Conservation (phyloP, 2,888 invertebrate genomes). For the Salticus scenicus region DNA sequence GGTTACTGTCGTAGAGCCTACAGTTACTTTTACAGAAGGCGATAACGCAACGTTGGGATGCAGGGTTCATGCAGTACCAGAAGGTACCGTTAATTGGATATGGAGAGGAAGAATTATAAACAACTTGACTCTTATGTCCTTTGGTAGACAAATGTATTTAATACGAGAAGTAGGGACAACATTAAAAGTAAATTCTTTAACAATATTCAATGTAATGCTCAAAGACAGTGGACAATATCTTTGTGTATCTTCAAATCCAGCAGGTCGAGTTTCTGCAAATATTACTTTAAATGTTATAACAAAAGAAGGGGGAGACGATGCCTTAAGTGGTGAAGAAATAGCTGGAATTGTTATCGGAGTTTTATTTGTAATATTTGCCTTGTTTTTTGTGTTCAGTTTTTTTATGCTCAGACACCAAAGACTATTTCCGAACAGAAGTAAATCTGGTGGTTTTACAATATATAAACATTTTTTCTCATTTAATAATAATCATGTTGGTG, state of each 20-base stretch:
- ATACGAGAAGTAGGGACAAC: constrained; percentile 71
- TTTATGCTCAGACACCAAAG: constrained; percentile 68
- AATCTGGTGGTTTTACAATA: constrained; percentile 49
- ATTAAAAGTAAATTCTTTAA: constrained; percentile 71
- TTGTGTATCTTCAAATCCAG: constrained; percentile 71
- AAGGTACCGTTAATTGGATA: constrained; percentile 71
- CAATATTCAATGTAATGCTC: constrained; percentile 72
- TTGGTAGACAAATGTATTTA: constrained; percentile 72
- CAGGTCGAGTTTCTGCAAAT: constrained; percentile 71
- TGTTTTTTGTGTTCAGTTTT: constrained; percentile 70
- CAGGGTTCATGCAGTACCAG: constrained; percentile 70
- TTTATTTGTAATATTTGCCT: constrained; percentile 70
- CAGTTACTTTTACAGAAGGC: constrained; percentile 55
- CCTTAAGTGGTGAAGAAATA: constrained; percentile 71
- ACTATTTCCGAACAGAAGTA: constrained; percentile 58
- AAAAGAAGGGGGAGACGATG: constrained; percentile 40
- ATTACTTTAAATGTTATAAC: constrained; percentile 67
- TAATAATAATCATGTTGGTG: constrained; percentile 56
- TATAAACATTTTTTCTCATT: constrained; percentile 65
- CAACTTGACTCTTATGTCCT: constrained; percentile 72
- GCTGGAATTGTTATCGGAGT: constrained; percentile 72
- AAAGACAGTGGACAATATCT: constrained; percentile 72
- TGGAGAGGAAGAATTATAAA: constrained; percentile 71
- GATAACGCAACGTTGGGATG: constrained; percentile 72
- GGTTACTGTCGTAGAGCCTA: constrained; percentile 61